Evolutionary conservation across 1,140 invertebrate genomes (phyloP).

Genomic region (Drosophila guanche): DNA sequence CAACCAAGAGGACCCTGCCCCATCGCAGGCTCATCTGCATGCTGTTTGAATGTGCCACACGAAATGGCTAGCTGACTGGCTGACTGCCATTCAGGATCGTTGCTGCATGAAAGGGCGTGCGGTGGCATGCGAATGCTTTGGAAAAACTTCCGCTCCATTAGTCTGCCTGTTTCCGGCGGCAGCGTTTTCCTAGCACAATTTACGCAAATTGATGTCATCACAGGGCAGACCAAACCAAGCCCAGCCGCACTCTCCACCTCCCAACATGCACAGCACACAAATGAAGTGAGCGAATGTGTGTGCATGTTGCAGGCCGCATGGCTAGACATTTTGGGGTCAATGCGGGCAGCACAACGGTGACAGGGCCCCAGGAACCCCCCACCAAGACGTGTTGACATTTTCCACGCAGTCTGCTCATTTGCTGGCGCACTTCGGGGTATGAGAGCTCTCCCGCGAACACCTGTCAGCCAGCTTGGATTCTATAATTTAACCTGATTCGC

Average conservation of each 20-base stretch:
- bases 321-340: constrained; percentile 68
- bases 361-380: too few species aligned
- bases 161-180: constrained; percentile 80
- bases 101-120: constrained; percentile 46
- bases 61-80: constrained; percentile 66
- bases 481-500: constrained; percentile 67
- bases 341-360: constrained; percentile 27
- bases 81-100: constrained; percentile 25
- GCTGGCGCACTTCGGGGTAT: not conserved
- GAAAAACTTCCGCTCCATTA: constrained; percentile 82
- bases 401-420: constrained; percentile 46
- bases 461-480: constrained; percentile 31
- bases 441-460: constrained; percentile 15
- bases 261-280: constrained; percentile 35
- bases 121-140: constrained; percentile 75
- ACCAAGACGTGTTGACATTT: constrained; percentile 65
- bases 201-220: constrained; percentile 82
- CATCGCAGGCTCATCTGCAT: constrained; percentile 62
- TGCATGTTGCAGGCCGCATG: constrained; percentile 74
- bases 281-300: constrained; percentile 80
- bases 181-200: constrained; percentile 81
- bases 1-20: constrained; percentile 24
- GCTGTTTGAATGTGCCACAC: constrained; percentile 69
- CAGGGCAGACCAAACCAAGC: constrained; percentile 24
- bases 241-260: constrained; percentile 7